Base-by-base conservation (phyloP, 2,888 invertebrate species). In the Monoplex corrugatus region DNA sequence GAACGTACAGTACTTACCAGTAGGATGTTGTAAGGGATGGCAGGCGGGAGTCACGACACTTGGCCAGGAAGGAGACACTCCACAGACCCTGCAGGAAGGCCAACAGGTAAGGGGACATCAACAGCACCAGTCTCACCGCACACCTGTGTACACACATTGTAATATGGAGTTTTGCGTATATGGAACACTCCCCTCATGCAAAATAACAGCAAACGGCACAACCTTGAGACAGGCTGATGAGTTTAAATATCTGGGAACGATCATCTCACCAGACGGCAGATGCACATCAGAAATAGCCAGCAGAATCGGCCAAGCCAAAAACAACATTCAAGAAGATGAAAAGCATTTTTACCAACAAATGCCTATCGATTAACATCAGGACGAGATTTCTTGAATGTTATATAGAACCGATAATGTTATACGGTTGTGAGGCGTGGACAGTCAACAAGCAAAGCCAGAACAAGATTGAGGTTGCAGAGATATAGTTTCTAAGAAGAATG, bases 31-130 rank as follows among this genome's bases (percentile, higher is more conserved):
- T 82, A 80, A 88, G 32, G 32, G 92, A 87, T 2, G 92, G 92
- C 38, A 90, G 85, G 13, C 82, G 72, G 2, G 82, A 28, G 72
- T 86, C 88, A 5, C 85, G 82, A 19, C 90, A 89, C 50, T 85
- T 87, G 19, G 89, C 85, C 2, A 92, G 89, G 63, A 91, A 92
- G 8, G 92, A 91, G 1, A 91, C 90, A 72, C 90, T 92, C 92
- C 92, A 92, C 16, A 92, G n/a, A 45, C 90, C 85, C 19, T 91
- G 89, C 16, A 92, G 84, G 45, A 92, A 3, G 0, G 91, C 68
- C 43, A 91, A 85, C 19, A 91, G 6, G 85, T 92, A 91, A 2
- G 92, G 92, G 2, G 89, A 44, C 16, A 90, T 68, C n/a, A 92
- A 88, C 10, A 92, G 84, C 8, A 90, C 68, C 8, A 89, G 43